Evolutionary conservation across 2,888 invertebrate genomes (phyloP), one percentile per base, ranked within the genome.

Genomic region (Eupithecia tripunctaria): DNA sequence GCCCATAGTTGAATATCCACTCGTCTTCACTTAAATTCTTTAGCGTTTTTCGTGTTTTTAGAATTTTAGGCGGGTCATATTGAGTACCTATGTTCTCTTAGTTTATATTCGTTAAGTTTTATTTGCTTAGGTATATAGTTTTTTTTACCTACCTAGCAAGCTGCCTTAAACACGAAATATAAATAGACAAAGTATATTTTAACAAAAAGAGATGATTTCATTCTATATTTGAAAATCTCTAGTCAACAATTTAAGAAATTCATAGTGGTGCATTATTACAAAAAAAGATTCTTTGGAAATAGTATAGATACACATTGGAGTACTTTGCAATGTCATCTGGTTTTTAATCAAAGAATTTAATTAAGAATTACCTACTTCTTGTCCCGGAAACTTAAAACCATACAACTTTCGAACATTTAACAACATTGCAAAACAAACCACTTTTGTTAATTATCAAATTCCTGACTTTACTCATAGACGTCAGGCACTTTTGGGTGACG

Each of bases 371-470:
- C 47, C n/a, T 47, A 15, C n/a, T 51, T 21, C 21, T n/a, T 21
- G 21, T 51, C 18, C 12, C 21, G 51, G 51, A 21, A 51, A 2
- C 3, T n/a, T 21, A 51, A 51, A 47, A 18, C 5, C 7, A 21
- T 25, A 43, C 14, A n/a, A 67, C 66, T 67, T 67, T 67, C 67
- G 47, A 38, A 47, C 32, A 32, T 32, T 32, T 1, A 27, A 65
- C 56, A 59, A n/a, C 27, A 47, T 71, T 71, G 67, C 71, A 67
- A 68, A 71, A 67, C 70, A 62, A 69, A 47, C 32, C 18, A 65
- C 62, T 56, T 56, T 59, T 36, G 56, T 56, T 56, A 56, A 56
- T 56, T 56, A 56, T 25, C 56, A 56, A 51, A 51, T 51, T 51
- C 21, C 51, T 56, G 25, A 21, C 56, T 56, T 51, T 51, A 51